Evolutionary conservation across 2,797 vertebrate species (phyloP), one percentile per base, ranked within the genome.

Genomic region (Botia almorhae): DNA sequence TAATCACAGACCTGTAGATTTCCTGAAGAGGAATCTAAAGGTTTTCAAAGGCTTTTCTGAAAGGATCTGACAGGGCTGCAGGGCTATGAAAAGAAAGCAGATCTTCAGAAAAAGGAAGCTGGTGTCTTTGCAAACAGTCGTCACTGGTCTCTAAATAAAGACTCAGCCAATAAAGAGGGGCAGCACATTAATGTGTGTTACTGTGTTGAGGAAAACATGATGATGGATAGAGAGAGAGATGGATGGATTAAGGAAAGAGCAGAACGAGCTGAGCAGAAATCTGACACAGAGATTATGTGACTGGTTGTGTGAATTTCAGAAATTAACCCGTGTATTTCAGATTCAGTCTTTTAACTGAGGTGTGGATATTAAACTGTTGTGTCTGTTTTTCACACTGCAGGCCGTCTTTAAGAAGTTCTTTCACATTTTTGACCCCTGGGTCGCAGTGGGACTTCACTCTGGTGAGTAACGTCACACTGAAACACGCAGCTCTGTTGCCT

Each of bases 381-480:
- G 26, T 33, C 60, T 63, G 14, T 61, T 23, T 70, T 71, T 76
- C 78, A 73, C 55, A 36, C 17, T 56, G 3, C 84, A 98, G 97
- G 89, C 92, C 93, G 68, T 91, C 94, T 7, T 91, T 97, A 84
- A 92, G 96, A 88, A 95, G 92, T 86, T 98, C 96, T 36, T 97
- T 97, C 90, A 94, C 92, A 0, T 97, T 97, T 87, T 92, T 96
- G 69, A 96, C 95, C 63, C 94, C 96, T 0, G 94, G 93, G 55
- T 85, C 95, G 0, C 94, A 95, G 5, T 98, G 97, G 96, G 95
- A 96, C 85, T 95, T 97, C 86, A 95, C 91, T 74, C 86, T 98
- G 95, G 96, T 98, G 87, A 95, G 96, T 81, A 36, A 19, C 43
- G 23, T 61, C 39, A 43, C 23, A 26, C 23, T 26, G 23, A 26